These are phyloP conservation scores for Galago senegalensis DNA, from an alignment of 2,797 vertebrate genomes.

Conservation along the genomic window DNA sequence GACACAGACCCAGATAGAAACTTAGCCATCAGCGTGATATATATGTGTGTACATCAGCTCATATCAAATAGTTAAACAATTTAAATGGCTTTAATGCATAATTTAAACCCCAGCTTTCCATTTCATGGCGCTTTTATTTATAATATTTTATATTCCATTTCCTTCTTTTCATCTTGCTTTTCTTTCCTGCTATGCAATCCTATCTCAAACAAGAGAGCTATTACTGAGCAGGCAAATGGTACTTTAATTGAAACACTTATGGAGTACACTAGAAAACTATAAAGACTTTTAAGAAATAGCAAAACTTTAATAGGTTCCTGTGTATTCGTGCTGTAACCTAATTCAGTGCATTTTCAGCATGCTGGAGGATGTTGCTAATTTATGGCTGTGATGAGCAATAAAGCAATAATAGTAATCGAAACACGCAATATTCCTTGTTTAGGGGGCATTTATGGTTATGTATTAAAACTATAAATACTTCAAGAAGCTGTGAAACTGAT, in stretches of 20 bases:
- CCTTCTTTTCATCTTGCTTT: constrained; percentile 89
- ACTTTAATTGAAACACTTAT: constrained; percentile 91
- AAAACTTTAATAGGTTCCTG: constrained; percentile 87
- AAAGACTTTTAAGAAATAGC: constrained; percentile 89
- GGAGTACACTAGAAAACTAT: constrained; percentile 87
- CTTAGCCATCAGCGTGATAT: background rate
- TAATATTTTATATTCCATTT: constrained; percentile 87
- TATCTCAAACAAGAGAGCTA: constrained; percentile 86
- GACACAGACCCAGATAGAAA: background rate
- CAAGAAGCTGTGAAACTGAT: constrained; percentile 82
- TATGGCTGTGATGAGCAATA: constrained; percentile 89
- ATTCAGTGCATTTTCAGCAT: constrained; percentile 82
- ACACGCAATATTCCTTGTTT: constrained; percentile 90
- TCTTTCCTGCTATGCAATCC: constrained; percentile 78
- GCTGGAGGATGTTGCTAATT: constrained; percentile 89
- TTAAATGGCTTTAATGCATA: constrained; percentile 85
- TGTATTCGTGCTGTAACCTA: constrained; percentile 86
- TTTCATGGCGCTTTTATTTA: constrained; percentile 86
- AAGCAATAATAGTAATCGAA: constrained; percentile 90
- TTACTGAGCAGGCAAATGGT: constrained; percentile 86
- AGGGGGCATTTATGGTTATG: constrained; percentile 90
- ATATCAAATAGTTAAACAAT: constrained; percentile 65
- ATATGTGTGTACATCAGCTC: background rate
- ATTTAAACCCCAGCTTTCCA: constrained; percentile 86
- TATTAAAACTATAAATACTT: constrained; percentile 91